Evolutionary conservation across 2,888 invertebrate genomes (phyloP).

Genomic region (Eupithecia subfuscata): DNA sequence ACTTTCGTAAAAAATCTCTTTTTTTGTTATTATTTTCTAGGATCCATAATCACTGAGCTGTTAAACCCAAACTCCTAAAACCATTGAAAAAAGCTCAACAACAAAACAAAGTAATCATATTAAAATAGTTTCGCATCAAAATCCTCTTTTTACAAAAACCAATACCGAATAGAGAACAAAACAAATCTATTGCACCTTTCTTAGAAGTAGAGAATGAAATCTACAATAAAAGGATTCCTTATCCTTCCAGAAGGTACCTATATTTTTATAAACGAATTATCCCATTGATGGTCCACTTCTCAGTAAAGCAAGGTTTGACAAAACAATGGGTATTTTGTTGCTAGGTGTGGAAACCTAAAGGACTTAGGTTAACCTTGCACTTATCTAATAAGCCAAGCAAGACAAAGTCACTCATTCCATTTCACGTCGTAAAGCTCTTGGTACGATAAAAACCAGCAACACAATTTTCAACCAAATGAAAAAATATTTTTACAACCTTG

Average conservation of each 20-base stretch:
- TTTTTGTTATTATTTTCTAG: background rate
- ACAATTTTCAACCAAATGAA: too few relatives aligned
- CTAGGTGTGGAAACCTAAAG: background rate
- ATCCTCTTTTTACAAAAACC: background rate
- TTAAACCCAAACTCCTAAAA: background rate
- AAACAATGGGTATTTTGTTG: background rate
- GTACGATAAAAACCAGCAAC: too few relatives aligned
- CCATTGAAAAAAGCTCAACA: background rate
- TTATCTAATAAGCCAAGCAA: background rate
- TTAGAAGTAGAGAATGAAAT: background rate
- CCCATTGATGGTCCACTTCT: background rate
- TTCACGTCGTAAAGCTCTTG: background rate
- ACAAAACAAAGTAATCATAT: background rate
- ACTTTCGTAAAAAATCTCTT: background rate
- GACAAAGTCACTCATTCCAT: background rate
- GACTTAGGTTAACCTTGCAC: background rate
- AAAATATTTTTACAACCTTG: too few relatives aligned
- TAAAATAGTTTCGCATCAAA: background rate
- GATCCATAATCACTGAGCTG: background rate
- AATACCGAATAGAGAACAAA: background rate
- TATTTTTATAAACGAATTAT: background rate
- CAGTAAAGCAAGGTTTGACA: background rate
- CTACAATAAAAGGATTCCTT: background rate
- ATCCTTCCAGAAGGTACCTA: background rate
- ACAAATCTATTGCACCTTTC: background rate